Percentiles rank a stretch among this genome's conserved stretches.
These are phyloP conservation scores for Okapia johnstoni DNA, from an alignment of 2,113 vertebrate species.

Conservation along the genomic window DNA sequence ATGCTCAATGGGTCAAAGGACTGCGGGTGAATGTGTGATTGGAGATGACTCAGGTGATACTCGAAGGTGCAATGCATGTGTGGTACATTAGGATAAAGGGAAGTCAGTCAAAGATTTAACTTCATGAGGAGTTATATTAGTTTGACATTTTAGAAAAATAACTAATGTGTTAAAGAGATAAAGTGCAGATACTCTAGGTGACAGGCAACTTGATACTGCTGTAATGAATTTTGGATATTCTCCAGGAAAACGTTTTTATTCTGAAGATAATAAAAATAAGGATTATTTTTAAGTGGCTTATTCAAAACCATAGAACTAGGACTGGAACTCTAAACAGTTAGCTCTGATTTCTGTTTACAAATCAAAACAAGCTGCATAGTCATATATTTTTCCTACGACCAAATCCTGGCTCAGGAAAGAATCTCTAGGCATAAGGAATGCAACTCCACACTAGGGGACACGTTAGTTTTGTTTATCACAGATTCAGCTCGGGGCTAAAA, in stretches of 20 bases:
- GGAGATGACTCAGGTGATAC: background rate
- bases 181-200: background rate
- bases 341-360: background rate
- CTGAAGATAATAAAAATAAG: background rate
- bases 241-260: background rate
- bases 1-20: background rate
- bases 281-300: background rate
- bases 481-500: conserved; percentile 60
- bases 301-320: background rate
- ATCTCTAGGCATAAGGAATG: background rate
- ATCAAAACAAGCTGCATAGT: background rate
- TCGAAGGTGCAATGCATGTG: background rate
- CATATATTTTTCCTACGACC: background rate
- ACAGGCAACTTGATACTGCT: background rate
- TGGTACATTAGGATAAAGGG: background rate
- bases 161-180: background rate
- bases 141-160: conserved; percentile 19
- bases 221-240: background rate
- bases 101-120: background rate
- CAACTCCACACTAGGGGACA: background rate
- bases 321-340: background rate
- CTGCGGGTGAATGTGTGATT: background rate
- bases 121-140: conserved; percentile 6
- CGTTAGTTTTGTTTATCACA: conserved; percentile 15
- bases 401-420: background rate